A percentile compares a stretch with the other conserved stretches of the same genome.
phyloP scores from a whole-genome alignment of 2,113 vertebrate species.

The Chionodraco myersi region DNA sequence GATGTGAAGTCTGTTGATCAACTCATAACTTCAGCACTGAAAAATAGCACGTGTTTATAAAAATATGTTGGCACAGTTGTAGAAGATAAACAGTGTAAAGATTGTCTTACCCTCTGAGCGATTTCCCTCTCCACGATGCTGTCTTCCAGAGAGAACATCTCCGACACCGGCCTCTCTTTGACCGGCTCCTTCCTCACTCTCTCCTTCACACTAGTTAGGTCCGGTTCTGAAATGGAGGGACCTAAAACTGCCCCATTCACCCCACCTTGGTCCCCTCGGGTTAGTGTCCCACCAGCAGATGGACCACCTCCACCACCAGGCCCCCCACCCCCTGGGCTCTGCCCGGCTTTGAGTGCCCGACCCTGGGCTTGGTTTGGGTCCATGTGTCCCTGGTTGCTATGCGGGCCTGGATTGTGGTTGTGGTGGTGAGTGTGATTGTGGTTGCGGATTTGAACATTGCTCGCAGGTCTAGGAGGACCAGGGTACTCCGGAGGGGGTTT shows the following conservation, averaged over 20 bases:
- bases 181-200: slow-evolving; percentile 94
- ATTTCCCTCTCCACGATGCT: slow-evolving; percentile 98
- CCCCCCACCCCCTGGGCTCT: slow-evolving; percentile 73
- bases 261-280: slow-evolving; percentile 87
- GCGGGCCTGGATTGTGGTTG: slow-evolving; percentile 76
- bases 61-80: background rate
- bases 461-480: slow-evolving; percentile 88
- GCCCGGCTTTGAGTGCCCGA: slow-evolving; percentile 76
- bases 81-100: background rate
- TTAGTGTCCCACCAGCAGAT: slow-evolving; percentile 78
- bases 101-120: slow-evolving; percentile 89
- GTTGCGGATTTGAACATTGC: slow-evolving; percentile 82
- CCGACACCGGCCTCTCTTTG: slow-evolving; percentile 95
- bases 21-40: background rate
- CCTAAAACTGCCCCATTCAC: slow-evolving; percentile 90
- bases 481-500: slow-evolving; percentile 97
- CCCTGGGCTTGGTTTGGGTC: slow-evolving; percentile 77
- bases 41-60: background rate
- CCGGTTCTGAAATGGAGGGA: slow-evolving; percentile 95
- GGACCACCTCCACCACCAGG: slow-evolving; percentile 35
- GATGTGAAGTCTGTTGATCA: background rate
- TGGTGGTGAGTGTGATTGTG: slow-evolving; percentile 78
- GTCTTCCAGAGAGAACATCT: slow-evolving; percentile 97
- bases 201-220: slow-evolving; percentile 97
- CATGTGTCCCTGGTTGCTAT: slow-evolving; percentile 82